Conservation (phyloP, 30 jellyfish, hydroid and myxozoan genomes). For the Hydractinia symbiolongicarpus region DNA sequence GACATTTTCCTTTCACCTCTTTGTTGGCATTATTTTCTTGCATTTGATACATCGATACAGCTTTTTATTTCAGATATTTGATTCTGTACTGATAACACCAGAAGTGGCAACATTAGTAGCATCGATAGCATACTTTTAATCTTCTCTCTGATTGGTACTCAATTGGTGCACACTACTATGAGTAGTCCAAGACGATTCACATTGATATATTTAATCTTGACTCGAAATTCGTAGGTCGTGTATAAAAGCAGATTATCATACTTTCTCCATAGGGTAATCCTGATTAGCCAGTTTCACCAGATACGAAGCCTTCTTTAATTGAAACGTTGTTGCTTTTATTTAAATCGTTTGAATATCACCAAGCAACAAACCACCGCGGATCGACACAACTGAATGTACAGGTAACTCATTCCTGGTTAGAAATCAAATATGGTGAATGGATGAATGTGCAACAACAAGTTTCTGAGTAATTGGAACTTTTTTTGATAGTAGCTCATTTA, state of each 20-base stretch:
- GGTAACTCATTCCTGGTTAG: background rate
- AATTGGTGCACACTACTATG: background rate
- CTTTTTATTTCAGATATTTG: background rate
- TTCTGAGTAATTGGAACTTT: too few relatives aligned
- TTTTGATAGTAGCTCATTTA: too few relatives aligned
- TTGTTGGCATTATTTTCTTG: constrained; percentile 1
- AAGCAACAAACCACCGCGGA: background rate
- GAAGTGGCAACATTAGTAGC: background rate
- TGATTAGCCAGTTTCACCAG: constrained; percentile 1
- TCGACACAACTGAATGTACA: background rate
- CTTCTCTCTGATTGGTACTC: background rate
- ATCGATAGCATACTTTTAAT: background rate
- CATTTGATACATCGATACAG: background rate
- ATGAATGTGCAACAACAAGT: too few relatives aligned
- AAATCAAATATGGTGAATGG: too few relatives aligned
- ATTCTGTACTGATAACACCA: background rate
- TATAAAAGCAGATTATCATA: background rate
- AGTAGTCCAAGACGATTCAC: background rate
- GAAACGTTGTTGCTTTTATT: background rate
- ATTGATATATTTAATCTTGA: background rate
- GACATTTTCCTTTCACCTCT: background rate
- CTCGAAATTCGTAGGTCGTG: background rate
- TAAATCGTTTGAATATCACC: background rate
- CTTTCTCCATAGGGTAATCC: constrained; percentile 13
- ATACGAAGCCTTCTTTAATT: constrained; percentile 9